phyloP scores from a whole-genome alignment of 2,113 vertebrate species.

The Pelobates fuscus region DNA sequence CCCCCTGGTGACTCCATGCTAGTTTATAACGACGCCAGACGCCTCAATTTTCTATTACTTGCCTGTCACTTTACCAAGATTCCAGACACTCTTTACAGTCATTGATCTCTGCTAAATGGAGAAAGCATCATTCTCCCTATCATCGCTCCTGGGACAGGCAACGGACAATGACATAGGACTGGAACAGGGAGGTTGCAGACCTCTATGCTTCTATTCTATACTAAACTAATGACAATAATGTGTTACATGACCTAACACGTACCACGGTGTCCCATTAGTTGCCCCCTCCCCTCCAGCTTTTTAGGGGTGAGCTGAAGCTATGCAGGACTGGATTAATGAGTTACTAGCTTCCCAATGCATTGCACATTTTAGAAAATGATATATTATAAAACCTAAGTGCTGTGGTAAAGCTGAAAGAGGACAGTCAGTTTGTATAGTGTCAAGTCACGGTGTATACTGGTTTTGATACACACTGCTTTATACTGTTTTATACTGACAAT shows the following conservation, averaged over 20 bases:
- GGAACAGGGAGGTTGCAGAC: neutral
- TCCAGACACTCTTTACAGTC: conserved; percentile 20
- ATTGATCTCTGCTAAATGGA: conserved; percentile 10
- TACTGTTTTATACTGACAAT: neutral
- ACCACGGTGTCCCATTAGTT: no score
- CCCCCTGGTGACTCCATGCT: conserved; percentile 13
- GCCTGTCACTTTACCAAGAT: conserved; percentile 25
- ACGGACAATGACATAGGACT: neutral
- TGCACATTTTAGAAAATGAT: no score
- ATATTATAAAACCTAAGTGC: no score
- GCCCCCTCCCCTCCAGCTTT: no score
- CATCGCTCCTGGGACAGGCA: neutral
- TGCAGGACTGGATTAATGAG: no score
- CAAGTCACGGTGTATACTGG: neutral
- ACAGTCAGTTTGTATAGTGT: no score
- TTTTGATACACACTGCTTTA: conserved; percentile 19
- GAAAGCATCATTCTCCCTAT: conserved; percentile 9
- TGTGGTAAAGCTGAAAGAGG: no score
- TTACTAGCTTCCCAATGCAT: no score
- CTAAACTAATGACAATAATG: no score
- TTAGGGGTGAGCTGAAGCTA: no score
- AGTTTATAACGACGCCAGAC: conserved; percentile 11
- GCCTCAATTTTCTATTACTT: conserved; percentile 27
- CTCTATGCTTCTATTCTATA: neutral
- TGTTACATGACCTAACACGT: no score